Evolutionary conservation across 2,888 invertebrate genomes (phyloP).

Genomic region (Harpalus rufipes): DNA sequence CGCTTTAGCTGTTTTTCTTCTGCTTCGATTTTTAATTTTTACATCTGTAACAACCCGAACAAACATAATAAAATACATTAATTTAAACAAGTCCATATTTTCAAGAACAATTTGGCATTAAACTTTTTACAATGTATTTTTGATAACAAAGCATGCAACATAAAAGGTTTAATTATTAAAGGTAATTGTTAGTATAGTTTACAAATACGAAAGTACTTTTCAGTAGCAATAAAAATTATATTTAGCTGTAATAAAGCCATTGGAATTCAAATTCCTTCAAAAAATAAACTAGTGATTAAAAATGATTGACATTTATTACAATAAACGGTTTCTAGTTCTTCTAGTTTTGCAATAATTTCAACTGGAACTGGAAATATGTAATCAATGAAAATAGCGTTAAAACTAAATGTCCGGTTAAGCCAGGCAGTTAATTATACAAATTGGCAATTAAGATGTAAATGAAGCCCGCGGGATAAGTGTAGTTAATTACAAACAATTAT

Average conservation of each 20-base stretch:
- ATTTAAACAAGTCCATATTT: background rate
- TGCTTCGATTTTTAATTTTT: background rate
- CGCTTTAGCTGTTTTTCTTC: background rate
- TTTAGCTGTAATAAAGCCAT: background rate
- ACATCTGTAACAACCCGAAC: background rate
- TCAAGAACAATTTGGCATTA: background rate
- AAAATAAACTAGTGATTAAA: background rate
- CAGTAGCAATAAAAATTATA: background rate
- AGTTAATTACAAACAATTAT: constrained; percentile 41
- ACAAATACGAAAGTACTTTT: background rate
- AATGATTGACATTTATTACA: background rate
- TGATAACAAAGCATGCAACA: background rate
- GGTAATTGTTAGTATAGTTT: constrained; percentile 2
- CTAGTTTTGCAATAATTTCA: background rate
- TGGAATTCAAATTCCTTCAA: background rate
- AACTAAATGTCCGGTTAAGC: constrained; percentile 39
- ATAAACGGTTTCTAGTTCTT: background rate
- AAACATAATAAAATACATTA: background rate
- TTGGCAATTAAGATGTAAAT: constrained; percentile 49
- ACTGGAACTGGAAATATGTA: background rate
- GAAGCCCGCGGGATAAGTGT: constrained; percentile 16
- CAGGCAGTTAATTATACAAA: constrained; percentile 41
- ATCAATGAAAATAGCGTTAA: background rate
- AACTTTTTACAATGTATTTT: background rate
- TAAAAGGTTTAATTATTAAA: background rate